These are phyloP conservation scores for Pluvianellus socialis DNA, from an alignment of 2,113 vertebrate genomes.

Conservation along the genomic window DNA sequence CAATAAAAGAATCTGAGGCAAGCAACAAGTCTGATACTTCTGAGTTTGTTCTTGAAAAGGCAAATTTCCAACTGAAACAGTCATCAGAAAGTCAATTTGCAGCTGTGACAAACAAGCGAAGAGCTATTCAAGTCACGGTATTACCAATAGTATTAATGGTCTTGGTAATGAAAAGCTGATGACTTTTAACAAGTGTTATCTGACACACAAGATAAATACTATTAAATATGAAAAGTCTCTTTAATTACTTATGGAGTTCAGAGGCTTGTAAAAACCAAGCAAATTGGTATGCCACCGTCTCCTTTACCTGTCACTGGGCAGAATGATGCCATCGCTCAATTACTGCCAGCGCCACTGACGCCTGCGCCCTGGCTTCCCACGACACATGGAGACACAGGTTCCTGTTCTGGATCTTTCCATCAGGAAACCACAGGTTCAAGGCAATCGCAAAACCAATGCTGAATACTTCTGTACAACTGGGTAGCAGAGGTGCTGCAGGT, in stretches of 20 bases:
- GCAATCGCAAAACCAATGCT: not conserved
- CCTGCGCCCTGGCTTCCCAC: not conserved
- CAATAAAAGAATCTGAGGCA: not conserved
- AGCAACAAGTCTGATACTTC: not conserved
- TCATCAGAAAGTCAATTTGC: constrained; percentile 16
- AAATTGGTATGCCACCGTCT: not conserved
- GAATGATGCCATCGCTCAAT: not conserved
- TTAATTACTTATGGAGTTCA: constrained; percentile 1
- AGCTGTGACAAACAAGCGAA: not conserved
- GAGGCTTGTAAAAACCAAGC: not conserved
- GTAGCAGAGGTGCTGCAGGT: not conserved
- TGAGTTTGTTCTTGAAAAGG: constrained; percentile 21
- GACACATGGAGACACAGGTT: rapidly evolving
- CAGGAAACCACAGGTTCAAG: not conserved
- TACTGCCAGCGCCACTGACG: not conserved
- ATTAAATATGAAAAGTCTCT: constrained; percentile 55
- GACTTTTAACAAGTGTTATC: constrained; percentile 55
- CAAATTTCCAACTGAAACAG: constrained; percentile 19
- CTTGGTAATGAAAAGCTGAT: constrained; percentile 47
- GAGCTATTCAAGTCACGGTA: constrained; percentile 25
- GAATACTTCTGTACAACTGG: not conserved
- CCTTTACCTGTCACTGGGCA: not conserved
- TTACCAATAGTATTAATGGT: constrained; percentile 34
- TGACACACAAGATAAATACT: constrained; percentile 44
- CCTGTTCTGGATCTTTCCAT: not conserved